Conservation (phyloP, 2,888 invertebrate genomes). For the Andrena flavipes region DNA sequence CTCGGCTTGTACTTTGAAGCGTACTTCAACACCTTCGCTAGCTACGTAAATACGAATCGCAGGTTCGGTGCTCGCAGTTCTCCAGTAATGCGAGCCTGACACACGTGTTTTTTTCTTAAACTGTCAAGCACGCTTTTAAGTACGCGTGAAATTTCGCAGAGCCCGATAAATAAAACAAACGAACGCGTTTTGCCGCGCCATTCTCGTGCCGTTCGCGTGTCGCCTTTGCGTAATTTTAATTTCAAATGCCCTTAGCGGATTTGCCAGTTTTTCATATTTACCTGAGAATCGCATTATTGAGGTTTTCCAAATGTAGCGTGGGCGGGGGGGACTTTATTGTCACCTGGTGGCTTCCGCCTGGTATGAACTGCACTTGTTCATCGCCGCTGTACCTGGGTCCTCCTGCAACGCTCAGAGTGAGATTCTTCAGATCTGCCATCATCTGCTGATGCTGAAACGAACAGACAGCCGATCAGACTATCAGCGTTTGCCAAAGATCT, state of each 20-base stretch:
- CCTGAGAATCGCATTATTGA: slow-evolving; percentile 89
- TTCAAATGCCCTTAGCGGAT: not conserved
- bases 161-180: not conserved
- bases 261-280: slow-evolving; percentile 78
- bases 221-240: not conserved
- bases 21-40: not conserved
- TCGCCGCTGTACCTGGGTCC: slow-evolving; percentile 81
- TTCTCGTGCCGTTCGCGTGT: not conserved
- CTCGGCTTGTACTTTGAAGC: not conserved
- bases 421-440: slow-evolving; percentile 83
- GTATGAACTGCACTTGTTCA: slow-evolving; percentile 83
- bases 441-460: slow-evolving; percentile 64
- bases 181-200: not conserved
- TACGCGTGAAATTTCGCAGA: not conserved
- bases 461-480: slow-evolving; percentile 4
- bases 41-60: not conserved
- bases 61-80: not conserved
- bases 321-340: slow-evolving; percentile 84
- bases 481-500: not conserved
- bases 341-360: slow-evolving; percentile 82
- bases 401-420: slow-evolving; percentile 74
- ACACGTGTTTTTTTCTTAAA: not conserved
- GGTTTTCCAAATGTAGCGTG: slow-evolving; percentile 86
- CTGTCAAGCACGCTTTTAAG: not conserved
- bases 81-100: not conserved